Base-by-base conservation (phyloP, 2,797 vertebrate species). In the Odontamblyopus rebecca region DNA sequence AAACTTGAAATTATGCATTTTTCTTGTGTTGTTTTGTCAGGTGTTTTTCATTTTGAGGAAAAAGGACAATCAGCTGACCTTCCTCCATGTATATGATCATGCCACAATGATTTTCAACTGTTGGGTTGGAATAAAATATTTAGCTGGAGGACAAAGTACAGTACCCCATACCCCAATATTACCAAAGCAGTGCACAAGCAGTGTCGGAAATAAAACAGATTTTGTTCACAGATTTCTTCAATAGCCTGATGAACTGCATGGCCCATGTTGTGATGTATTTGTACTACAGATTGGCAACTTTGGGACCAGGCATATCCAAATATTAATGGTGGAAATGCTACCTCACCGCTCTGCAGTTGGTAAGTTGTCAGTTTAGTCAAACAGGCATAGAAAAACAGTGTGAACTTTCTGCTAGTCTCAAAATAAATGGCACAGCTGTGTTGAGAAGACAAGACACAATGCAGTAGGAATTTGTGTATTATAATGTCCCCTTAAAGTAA, bases 61-160 rank as follows among this genome's bases (percentile, higher is more conserved):
- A 91, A 98, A 99, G 88, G 96, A 97, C 86, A 95, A 91, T 76
- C 97, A 99, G 88, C 94, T 99, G 66, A 97, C 95, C 87, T 98
- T 98, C 79, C 95, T 99, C 68, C 97, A 98, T 6, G 92, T 98
- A 38, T 98, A 98, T 91, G 97, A 99, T 86, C 97, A 99, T 74
- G 94, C 94, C 76, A 97, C 96, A 51, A 98, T 98, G 97, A 98
- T 98, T 85, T 97, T 97, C 27, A 94, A 97, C 89, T 98, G 96
- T 96, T 98, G 96, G 97, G 93, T 96, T 35, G 97, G 96, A 81
- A 95, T 98, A 75, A 98, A 97, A 83, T 99, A 95, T 91, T 93
- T 98, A 48, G 95, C 97, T 51, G 97, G 97, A 50, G 97, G 97
- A 83, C 97, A 98, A 93, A 95, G 97, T 98, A 83, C 32, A 94